These are phyloP conservation scores for Thereva unica DNA, from an alignment of 2,888 invertebrate species.

Conservation along the genomic window DNA sequence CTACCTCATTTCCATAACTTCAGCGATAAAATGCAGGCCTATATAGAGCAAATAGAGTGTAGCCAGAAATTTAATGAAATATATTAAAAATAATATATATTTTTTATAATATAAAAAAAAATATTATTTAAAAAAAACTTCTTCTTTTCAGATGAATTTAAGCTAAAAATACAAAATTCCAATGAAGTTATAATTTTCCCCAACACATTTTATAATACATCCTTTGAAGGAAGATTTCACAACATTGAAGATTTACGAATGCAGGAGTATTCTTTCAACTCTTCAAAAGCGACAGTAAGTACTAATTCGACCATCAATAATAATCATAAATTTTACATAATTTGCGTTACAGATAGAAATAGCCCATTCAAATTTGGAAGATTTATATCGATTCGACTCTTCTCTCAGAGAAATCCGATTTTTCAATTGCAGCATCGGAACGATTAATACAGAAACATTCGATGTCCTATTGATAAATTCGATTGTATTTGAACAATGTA, in stretches of 20 bases:
- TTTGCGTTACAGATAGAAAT: constrained; percentile 48
- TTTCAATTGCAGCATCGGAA: constrained; percentile 51
- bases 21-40: no score
- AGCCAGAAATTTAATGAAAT: no score
- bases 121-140: no score
- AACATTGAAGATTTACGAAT: constrained; percentile 50
- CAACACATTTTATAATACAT: constrained; percentile 52
- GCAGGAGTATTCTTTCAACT: constrained; percentile 52
- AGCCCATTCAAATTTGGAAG: constrained; percentile 49
- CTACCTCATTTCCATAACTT: no score
- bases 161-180: constrained; percentile 50
- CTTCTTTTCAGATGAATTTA: constrained; percentile 49
- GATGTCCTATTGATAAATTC: constrained; percentile 54
- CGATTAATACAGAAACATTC: constrained; percentile 51
- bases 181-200: constrained; percentile 48
- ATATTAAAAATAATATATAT: no score
- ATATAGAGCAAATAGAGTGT: no score
- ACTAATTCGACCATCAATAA: not conserved
- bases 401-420: constrained; percentile 53
- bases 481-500: constrained; percentile 52
- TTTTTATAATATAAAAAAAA: no score
- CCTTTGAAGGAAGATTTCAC: constrained; percentile 49
- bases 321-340: constrained; percentile 18
- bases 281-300: constrained; percentile 51
- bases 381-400: constrained; percentile 51